These are phyloP conservation scores for Ammodytes dubius DNA, from an alignment of 2,113 vertebrate species.

Conservation along the genomic window DNA sequence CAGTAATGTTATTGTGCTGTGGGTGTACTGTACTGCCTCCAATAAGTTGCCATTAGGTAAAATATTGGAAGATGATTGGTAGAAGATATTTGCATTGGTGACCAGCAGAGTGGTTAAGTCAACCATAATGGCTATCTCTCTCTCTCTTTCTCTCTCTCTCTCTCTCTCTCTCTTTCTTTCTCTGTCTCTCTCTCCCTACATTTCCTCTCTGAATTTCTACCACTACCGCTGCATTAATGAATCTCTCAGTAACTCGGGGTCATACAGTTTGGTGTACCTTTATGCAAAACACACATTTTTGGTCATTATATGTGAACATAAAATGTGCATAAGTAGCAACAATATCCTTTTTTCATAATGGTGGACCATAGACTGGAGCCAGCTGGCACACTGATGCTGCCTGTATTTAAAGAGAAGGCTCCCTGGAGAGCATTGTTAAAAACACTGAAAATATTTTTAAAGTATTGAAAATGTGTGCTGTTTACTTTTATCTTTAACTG, in stretches of 20 bases:
- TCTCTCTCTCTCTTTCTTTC: too few species aligned
- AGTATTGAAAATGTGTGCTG: background rate
- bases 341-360: constrained; percentile 29
- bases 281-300: constrained; percentile 19
- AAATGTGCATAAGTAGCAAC: constrained; percentile 15
- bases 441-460: background rate
- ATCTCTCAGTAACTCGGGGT: constrained; percentile 10
- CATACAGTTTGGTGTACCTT: background rate
- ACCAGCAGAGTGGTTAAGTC: background rate
- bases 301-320: constrained; percentile 7
- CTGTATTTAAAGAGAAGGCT: background rate
- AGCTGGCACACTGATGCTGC: constrained; percentile 35
- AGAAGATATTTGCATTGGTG: too few species aligned
- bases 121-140: too few species aligned
- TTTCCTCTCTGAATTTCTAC: background rate
- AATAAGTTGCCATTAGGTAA: background rate
- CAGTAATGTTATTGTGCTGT: background rate
- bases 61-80: background rate
- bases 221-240: background rate
- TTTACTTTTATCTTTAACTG: constrained; percentile 13
- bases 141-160: too few species aligned
- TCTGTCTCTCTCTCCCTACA: background rate
- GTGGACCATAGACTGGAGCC: constrained; percentile 12
- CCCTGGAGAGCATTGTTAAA: background rate
- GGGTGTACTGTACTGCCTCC: background rate